These are phyloP conservation scores for Venusia cambrica DNA, from an alignment of 2,888 invertebrate species.

Conservation along the genomic window DNA sequence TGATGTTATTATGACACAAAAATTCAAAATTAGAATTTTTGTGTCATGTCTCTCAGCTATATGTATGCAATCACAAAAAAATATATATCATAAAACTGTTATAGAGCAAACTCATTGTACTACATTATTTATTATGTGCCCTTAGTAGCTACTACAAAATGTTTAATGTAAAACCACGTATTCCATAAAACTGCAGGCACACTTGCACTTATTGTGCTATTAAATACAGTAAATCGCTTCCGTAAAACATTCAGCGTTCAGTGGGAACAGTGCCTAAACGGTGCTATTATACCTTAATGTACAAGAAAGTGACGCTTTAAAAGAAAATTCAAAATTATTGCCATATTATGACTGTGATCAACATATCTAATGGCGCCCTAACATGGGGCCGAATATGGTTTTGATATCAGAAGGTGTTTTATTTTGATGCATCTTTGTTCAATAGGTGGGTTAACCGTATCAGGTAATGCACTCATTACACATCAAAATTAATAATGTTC, in stretches of 20 bases:
- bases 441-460: no score
- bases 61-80: no score
- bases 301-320: constrained; percentile 4
- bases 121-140: not conserved
- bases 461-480: no score
- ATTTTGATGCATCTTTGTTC: no score
- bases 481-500: no score
- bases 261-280: constrained; percentile 15
- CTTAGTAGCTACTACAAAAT: not conserved
- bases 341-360: no score
- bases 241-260: constrained; percentile 11
- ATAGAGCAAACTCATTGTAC: no score
- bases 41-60: no score
- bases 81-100: no score
- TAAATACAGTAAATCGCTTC: constrained; percentile 14
- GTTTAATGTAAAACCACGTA: constrained; percentile 1
- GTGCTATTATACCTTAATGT: constrained; percentile 15
- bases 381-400: constrained; percentile 2
- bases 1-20: no score
- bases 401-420: constrained; percentile 4
- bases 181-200: constrained; percentile 7
- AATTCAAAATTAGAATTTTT: no score
- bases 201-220: constrained; percentile 7
- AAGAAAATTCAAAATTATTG: not conserved
- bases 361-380: constrained; percentile 7